Conservation (phyloP, 2,888 invertebrate species). For the Erebia epiphron region DNA sequence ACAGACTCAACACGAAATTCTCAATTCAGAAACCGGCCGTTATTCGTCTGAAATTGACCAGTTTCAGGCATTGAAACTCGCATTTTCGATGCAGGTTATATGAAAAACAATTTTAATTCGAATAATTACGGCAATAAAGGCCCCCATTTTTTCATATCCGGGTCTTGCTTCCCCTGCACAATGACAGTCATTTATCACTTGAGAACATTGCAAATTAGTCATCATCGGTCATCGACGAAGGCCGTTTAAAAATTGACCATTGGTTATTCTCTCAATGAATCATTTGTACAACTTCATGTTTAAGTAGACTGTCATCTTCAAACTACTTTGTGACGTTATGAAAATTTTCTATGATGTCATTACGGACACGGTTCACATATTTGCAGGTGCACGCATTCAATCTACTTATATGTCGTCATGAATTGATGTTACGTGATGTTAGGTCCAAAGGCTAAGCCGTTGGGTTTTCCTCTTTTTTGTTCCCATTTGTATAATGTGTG, state of each 20-base stretch:
- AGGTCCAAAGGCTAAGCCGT: background rate
- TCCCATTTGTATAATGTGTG: background rate
- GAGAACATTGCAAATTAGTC: slow-evolving; percentile 41
- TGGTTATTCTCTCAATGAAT: slow-evolving; percentile 42
- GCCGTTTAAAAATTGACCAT: slow-evolving; percentile 35
- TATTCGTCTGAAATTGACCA: too few species aligned
- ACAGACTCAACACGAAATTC: too few species aligned
- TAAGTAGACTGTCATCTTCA: slow-evolving; percentile 53
- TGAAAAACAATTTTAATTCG: slow-evolving; percentile 21
- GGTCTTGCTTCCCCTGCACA: slow-evolving; percentile 22
- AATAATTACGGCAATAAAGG: slow-evolving; percentile 25
- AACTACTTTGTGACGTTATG: slow-evolving; percentile 61
- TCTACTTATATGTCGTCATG: slow-evolving; percentile 4
- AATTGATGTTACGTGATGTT: slow-evolving; percentile 5
- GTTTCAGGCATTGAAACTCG: too few species aligned
- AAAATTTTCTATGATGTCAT: slow-evolving; percentile 63
- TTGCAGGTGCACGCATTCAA: slow-evolving; percentile 4
- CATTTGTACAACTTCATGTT: slow-evolving; percentile 39
- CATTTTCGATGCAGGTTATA: too few species aligned
- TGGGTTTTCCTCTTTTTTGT: slow-evolving; percentile 1
- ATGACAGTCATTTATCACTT: slow-evolving; percentile 37
- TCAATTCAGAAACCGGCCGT: too few species aligned
- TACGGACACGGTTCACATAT: slow-evolving; percentile 46
- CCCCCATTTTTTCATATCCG: slow-evolving; percentile 29
- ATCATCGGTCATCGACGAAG: slow-evolving; percentile 39